Evolutionary conservation across 2,888 invertebrate genomes (phyloP).

Genomic region (Ormia ochracea): DNA sequence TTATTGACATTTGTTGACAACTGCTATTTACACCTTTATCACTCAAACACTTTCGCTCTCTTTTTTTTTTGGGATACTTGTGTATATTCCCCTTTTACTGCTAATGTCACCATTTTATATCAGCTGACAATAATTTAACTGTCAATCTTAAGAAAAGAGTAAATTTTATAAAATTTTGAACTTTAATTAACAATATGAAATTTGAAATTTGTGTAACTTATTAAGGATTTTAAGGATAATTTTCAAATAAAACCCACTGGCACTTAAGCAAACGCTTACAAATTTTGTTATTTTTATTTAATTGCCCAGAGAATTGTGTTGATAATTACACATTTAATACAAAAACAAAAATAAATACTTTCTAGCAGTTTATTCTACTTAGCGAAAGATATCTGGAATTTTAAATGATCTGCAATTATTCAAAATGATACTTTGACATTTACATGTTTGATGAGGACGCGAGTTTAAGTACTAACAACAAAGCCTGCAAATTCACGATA

Average conservation of each 20-base stretch:
- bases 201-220: not conserved
- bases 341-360: too few relatives aligned
- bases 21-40: slow-evolving; percentile 48
- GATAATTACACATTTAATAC: slow-evolving; percentile 1
- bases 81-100: not conserved
- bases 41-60: slow-evolving; percentile 8
- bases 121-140: slow-evolving; percentile 22
- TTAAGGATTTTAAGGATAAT: slow-evolving; percentile 13
- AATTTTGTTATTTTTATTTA: not conserved
- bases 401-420: slow-evolving; percentile 45
- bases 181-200: slow-evolving; percentile 25
- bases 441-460: not conserved
- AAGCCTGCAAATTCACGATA: not conserved
- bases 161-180: not conserved
- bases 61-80: not conserved
- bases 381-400: slow-evolving; percentile 18
- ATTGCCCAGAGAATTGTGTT: slow-evolving; percentile 33
- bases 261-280: not conserved
- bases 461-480: not conserved
- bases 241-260: not conserved
- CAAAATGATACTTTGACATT: slow-evolving; percentile 49
- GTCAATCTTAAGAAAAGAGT: slow-evolving; percentile 34
- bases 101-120: slow-evolving; percentile 1
- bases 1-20: slow-evolving; percentile 57
- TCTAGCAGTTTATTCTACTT: not conserved